Evolutionary conservation across 2,113 vertebrate species (phyloP), one percentile per base, ranked within the genome.

Genomic region (Holacanthus passer): DNA sequence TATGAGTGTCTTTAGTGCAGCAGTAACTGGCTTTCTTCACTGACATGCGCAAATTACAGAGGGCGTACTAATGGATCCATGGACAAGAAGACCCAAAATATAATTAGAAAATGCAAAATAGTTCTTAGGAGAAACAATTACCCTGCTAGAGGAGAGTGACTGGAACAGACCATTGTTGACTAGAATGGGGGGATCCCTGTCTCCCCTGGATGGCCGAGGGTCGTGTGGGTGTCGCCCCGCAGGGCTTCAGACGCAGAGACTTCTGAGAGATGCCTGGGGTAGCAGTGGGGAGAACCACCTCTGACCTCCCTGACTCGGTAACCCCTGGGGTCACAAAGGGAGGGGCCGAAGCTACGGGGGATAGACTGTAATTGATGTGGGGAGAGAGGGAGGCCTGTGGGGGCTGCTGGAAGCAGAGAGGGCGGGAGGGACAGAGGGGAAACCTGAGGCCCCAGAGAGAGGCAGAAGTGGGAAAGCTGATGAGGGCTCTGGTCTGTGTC

Each of bases 211-310:
- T 70, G 55, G 64, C 37, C 1, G 39, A 80, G 63, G 90, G 85
- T 84, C 31, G 71, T 81, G 88, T 90, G 91, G 79, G 87, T 81
- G 86, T 79, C 7, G 58, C 79, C 64, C 78, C 56, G 63, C 77
- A n/a, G 83, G 85, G 84, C 77, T 81, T 74, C 83, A 84, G 83
- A 81, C 22, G 14, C 76, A 83, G 60, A 81, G 85, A 93, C 93
- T 91, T 94, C 92, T 92, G 91, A 94, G 94, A 91, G 89, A 85
- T 90, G 93, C 86, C 89, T 81, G 81, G 84, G 79, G 83, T 91
- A 74, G 82, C 89, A 77, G 86, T 56, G 72, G 87, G 79, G 86
- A 90, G 89, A 89, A 76, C 52, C 73, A 92, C 92, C 90, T 92
- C 56, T 90, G 86, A 91, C 88, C 93, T 80, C 41, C 52, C 66